Evolutionary conservation across 2,797 vertebrate species (phyloP).

Genomic region (Catostomus latipinnis): DNA sequence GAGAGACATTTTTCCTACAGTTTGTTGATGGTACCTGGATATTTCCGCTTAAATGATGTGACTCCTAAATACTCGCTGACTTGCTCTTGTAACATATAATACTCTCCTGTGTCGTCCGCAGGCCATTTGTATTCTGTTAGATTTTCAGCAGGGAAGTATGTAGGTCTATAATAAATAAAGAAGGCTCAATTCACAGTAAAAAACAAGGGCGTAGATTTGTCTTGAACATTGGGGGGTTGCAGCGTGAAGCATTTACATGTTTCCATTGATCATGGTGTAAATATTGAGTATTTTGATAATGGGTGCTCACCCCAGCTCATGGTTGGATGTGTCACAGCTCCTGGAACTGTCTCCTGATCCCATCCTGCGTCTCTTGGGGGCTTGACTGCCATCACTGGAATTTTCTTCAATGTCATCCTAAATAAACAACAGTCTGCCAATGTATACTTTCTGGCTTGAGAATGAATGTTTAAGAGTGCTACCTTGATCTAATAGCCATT

Average conservation of each 20-base stretch:
- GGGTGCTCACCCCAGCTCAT: conserved; percentile 85
- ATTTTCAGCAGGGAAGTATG: conserved; percentile 98
- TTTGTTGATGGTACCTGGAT: conserved; percentile 85
- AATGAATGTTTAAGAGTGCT: not conserved
- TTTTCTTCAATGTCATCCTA: conserved; percentile 94
- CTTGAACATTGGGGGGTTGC: too few relatives aligned
- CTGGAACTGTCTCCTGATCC: conserved; percentile 95
- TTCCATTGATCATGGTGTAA: too few relatives aligned
- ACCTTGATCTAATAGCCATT: not conserved
- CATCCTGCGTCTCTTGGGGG: conserved; percentile 91
- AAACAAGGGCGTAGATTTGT: too few relatives aligned
- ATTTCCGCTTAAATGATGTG: conserved; percentile 98
- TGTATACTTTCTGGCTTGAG: too few relatives aligned
- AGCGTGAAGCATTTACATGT: too few relatives aligned
- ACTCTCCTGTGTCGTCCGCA: conserved; percentile 94
- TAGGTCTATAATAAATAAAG: conserved; percentile 76
- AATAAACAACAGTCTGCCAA: not conserved
- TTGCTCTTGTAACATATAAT: conserved; percentile 99
- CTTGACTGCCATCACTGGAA: conserved; percentile 94
- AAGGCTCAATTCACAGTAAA: not conserved
- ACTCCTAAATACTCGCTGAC: conserved; percentile 98
- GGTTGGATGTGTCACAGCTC: conserved; percentile 93
- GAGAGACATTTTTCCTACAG: not conserved
- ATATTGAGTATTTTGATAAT: not conserved
- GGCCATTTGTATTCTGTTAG: conserved; percentile 99